phyloP scores from a whole-genome alignment of 2,888 invertebrate genomes.

The Acronicta psi region DNA sequence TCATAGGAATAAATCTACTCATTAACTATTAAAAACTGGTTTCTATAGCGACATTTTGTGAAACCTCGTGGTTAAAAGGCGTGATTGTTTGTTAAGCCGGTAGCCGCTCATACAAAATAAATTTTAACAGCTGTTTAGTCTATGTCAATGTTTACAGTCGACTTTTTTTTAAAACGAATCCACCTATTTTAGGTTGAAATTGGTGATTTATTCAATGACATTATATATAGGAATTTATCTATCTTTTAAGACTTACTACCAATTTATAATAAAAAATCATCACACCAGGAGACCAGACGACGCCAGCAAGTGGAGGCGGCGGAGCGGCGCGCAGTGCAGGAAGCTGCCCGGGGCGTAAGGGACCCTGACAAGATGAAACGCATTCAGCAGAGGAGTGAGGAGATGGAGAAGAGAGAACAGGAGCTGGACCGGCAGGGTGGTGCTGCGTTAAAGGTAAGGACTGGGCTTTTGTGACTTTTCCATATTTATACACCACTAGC shows the following conservation, averaged over 20 bases:
- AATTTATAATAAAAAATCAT: no score
- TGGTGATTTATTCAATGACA: no score
- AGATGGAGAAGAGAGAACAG: constrained; percentile 88
- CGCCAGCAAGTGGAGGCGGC: constrained; percentile 91
- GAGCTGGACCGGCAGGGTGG: constrained; percentile 83
- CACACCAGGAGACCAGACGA: constrained; percentile 89
- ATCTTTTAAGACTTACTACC: no score
- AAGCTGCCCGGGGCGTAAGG: constrained; percentile 90
- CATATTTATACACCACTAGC: no score
- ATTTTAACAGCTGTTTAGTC: no score
- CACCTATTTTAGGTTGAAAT: no score
- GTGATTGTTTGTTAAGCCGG: not conserved
- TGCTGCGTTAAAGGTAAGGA: constrained; percentile 73
- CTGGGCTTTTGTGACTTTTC: not conserved
- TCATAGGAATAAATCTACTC: not conserved
- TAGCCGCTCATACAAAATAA: no score
- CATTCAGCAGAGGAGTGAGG: constrained; percentile 89
- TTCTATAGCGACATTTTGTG: constrained; percentile 15
- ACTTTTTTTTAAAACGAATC: no score
- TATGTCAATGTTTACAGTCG: no score
- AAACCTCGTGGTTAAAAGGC: not conserved
- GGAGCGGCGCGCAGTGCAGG: constrained; percentile 90
- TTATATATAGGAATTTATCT: no score
- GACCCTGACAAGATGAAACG: constrained; percentile 89
- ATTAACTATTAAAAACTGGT: constrained; percentile 11